A percentile compares a stretch with the other conserved stretches of the same genome.
Conservation (phyloP, 2,113 vertebrate species). For the Megaceryle maxima region DNA sequence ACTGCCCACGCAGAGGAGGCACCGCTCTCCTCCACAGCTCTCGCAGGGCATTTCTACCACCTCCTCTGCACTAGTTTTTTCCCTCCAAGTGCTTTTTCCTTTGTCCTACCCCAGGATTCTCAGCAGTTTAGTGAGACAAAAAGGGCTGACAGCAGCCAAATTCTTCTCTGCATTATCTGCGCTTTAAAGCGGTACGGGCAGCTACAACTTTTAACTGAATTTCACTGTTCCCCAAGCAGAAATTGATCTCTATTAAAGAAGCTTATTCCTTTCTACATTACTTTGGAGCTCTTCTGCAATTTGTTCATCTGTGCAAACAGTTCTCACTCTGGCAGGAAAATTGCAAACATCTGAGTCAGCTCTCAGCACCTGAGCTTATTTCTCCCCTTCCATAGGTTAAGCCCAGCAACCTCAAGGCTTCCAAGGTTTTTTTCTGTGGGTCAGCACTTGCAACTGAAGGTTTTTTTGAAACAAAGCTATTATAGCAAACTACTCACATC, state of each 20-base stretch:
- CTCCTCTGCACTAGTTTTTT: background rate
- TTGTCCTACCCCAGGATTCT: background rate
- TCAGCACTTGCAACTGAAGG: background rate
- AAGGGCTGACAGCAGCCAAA: slow-evolving; percentile 6
- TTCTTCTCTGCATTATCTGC: background rate
- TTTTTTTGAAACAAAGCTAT: background rate
- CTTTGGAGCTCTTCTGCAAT: background rate
- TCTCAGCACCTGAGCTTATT: background rate
- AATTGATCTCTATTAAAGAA: background rate
- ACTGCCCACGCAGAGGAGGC: background rate
- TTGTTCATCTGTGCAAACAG: background rate
- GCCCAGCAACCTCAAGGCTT: background rate
- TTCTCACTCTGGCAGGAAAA: slow-evolving; percentile 10
- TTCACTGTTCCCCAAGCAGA: background rate
- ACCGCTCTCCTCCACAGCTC: background rate
- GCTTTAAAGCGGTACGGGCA: background rate
- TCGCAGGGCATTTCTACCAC: background rate
- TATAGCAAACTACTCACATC: background rate
- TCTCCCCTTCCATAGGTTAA: background rate
- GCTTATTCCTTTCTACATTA: background rate
- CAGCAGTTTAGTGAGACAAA: background rate
- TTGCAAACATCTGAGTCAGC: background rate
- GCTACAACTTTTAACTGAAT: background rate
- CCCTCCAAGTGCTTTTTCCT: background rate
- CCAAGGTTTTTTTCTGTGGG: background rate